Conservation (phyloP, 2,888 invertebrate species). For the Sesia bembeciformis region DNA sequence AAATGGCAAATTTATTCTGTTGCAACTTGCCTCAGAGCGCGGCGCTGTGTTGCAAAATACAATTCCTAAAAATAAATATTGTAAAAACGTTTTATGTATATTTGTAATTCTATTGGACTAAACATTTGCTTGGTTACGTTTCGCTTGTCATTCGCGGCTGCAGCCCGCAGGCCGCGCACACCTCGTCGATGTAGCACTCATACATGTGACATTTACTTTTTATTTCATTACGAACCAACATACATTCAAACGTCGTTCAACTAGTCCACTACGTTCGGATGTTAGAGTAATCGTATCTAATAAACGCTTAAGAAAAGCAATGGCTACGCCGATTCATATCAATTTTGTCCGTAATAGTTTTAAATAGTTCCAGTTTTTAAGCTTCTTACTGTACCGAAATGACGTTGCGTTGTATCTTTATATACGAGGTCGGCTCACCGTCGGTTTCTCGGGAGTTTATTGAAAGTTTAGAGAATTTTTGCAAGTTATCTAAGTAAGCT, state of each 20-base stretch:
- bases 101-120: constrained; percentile 20
- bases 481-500: constrained; percentile 69
- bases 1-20: too few species aligned
- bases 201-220: constrained; percentile 18
- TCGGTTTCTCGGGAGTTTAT: constrained; percentile 42
- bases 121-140: constrained; percentile 38
- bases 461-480: constrained; percentile 57
- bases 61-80: background rate
- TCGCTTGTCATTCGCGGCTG: constrained; percentile 17
- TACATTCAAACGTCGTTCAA: constrained; percentile 33
- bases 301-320: constrained; percentile 65
- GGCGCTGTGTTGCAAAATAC: too few species aligned
- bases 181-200: constrained; percentile 32
- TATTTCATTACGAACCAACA: background rate
- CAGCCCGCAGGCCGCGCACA: constrained; percentile 25
- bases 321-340: constrained; percentile 72
- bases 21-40: too few species aligned
- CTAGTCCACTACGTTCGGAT: constrained; percentile 46
- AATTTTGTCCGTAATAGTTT: constrained; percentile 71
- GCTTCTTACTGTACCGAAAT: constrained; percentile 62
- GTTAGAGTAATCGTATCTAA: constrained; percentile 62
- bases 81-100: background rate
- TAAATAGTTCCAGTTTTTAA: constrained; percentile 70
- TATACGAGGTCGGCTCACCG: constrained; percentile 40
- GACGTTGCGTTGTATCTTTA: constrained; percentile 44